Conservation (phyloP, 1,140 invertebrate genomes). For the Argopecten irradians region DNA sequence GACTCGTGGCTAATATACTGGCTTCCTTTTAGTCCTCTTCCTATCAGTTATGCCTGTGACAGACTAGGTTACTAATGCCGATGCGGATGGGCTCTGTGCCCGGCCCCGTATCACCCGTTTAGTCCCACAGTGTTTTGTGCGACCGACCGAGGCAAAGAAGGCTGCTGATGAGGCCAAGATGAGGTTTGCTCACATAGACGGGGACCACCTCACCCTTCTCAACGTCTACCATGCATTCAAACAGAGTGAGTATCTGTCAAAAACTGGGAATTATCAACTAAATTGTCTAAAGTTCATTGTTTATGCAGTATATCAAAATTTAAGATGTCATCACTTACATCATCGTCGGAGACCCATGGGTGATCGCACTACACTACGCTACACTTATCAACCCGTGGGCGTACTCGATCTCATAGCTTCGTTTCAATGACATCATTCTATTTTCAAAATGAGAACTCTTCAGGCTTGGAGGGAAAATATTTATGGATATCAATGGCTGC, state of each 20-base stretch:
- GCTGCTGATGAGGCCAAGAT: slow-evolving; percentile 99
- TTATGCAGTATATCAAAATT: no score
- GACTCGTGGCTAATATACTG: slow-evolving; percentile 60
- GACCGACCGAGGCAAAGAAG: slow-evolving; percentile 99
- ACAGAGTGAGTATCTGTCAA: slow-evolving; percentile 90
- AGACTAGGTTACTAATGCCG: slow-evolving; percentile 68
- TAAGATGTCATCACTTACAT: no score
- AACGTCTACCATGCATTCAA: slow-evolving; percentile 99
- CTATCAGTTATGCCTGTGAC: slow-evolving; percentile 57
- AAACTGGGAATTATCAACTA: no score
- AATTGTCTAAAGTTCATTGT: no score
- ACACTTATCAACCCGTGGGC: no score
- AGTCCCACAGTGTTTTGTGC: slow-evolving; percentile 99
- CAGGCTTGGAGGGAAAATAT: no score
- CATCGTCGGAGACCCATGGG: no score
- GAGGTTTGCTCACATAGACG: slow-evolving; percentile 99
- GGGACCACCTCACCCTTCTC: slow-evolving; percentile 96
- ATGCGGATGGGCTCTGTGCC: slow-evolving; percentile 74
- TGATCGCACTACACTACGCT: no score
- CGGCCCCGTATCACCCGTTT: slow-evolving; percentile 71
- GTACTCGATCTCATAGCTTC: no score
- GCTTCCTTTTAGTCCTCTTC: slow-evolving; percentile 73
- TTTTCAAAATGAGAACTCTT: no score
- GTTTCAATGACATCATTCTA: no score
- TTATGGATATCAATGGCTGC: no score